A percentile compares a stretch with the other conserved stretches of the same genome.
Evolutionary conservation across 2,113 vertebrate genomes (phyloP).

Genomic region (Chaenogobius annularis): DNA sequence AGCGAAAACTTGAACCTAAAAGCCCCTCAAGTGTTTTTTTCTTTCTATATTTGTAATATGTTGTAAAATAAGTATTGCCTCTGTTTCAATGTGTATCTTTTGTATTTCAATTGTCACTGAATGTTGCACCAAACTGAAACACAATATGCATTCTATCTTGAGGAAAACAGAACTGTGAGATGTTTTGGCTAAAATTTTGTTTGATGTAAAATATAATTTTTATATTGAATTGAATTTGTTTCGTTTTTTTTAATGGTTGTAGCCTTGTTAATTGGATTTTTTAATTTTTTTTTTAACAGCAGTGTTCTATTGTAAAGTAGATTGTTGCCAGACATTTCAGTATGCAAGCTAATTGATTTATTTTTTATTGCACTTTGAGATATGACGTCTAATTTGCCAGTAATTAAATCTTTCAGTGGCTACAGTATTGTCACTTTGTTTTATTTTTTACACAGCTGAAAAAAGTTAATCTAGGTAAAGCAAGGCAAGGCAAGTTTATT

Average conservation of each 20-base stretch:
- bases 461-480: too few relatives aligned
- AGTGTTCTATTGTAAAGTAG: slow-evolving; percentile 11
- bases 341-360: slow-evolving; percentile 13
- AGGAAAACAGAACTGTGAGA: slow-evolving; percentile 51
- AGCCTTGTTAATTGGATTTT: slow-evolving; percentile 7
- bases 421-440: background rate
- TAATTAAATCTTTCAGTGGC: slow-evolving; percentile 37
- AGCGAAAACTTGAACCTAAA: slow-evolving; percentile 30
- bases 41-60: slow-evolving; percentile 34
- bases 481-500: too few relatives aligned
- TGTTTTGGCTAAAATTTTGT: slow-evolving; percentile 41
- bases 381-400: slow-evolving; percentile 18
- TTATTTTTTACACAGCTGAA: background rate
- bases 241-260: slow-evolving; percentile 17
- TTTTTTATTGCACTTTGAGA: slow-evolving; percentile 15
- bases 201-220: slow-evolving; percentile 28
- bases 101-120: slow-evolving; percentile 37
- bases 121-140: slow-evolving; percentile 39
- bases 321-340: slow-evolving; percentile 2
- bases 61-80: slow-evolving; percentile 28
- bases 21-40: slow-evolving; percentile 35
- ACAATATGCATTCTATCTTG: slow-evolving; percentile 51
- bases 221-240: slow-evolving; percentile 32
- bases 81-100: slow-evolving; percentile 32
- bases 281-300: slow-evolving; percentile 22